Base-by-base conservation (phyloP, 92 coral and sea anemone genomes). In the Epizoanthus fatuus region DNA sequence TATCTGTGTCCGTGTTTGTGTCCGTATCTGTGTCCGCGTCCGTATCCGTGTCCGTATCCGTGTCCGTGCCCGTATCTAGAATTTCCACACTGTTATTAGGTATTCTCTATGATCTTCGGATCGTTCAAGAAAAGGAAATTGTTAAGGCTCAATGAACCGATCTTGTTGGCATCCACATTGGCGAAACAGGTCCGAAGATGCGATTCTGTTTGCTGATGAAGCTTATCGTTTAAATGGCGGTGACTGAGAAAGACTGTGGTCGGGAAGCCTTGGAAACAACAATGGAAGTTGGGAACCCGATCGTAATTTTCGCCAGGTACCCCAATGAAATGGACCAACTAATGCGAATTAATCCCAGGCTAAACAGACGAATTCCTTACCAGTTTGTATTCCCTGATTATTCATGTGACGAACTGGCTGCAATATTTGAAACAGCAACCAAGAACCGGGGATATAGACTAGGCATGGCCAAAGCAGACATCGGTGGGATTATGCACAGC, bases 161-260 rank as follows among this genome's bases (percentile, higher is more conserved):
- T 65, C 29, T 75, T 6, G 67, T 75, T 3, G 81, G 66, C 17
- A 75, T 37, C 1, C 67, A 75, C 52, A 75, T 75, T 16, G 81
- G 81, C 0, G 38, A 75, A 32, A 75, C 81, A 3, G 81, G 22
- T 0, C n/a, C 66, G 8, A 38, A 56, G 81, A 65, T 16, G 67
- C 52, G 32, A 75, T 75, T 55, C 52, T 75, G 8, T 56, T 75
- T 37, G 81, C 54, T 0, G 66, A 75, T 32, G 67, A 75, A 16
- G 68, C 81, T 11, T 55, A 74, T 16, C 39, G 66, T 17, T 63
- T 55, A 2, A 25, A 35, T 9, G 64, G 15, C 0, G 20, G 57
- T 22, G 17, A 44, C 0, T 55, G 57, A 20, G 64, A 15, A 45
- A 22, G 38, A 75, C 7, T 74, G 53, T 35, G 80, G 65, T 7